phyloP scores from a whole-genome alignment of 2,797 vertebrate genomes.

The Euphonia xanthogaster region DNA sequence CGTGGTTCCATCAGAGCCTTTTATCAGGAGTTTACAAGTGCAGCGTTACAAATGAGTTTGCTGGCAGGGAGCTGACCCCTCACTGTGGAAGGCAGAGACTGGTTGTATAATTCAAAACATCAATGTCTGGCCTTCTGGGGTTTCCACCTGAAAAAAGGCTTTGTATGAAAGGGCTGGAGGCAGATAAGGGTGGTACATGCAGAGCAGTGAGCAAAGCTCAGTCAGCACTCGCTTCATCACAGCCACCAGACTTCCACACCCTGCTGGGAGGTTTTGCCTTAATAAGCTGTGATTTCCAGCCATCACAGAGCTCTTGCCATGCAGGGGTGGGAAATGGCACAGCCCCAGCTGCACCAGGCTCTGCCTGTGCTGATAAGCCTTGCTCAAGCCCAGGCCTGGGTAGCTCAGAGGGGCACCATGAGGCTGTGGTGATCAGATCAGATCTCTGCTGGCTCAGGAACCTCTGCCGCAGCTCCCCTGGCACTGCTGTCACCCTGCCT shows the following conservation, averaged over 20 bases:
- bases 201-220: neutral
- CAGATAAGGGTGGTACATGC: neutral
- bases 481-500: neutral
- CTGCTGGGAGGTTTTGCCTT: neutral
- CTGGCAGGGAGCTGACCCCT: slow-evolving; percentile 45
- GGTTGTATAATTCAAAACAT: slow-evolving; percentile 27
- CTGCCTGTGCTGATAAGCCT: neutral
- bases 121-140: neutral
- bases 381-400: neutral
- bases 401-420: fast-evolving
- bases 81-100: neutral
- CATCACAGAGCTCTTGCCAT: neutral
- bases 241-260: neutral
- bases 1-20: neutral
- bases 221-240: neutral
- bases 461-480: neutral
- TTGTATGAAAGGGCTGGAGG: neutral
- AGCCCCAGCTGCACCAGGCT: neutral
- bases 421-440: neutral
- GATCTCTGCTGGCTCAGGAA: neutral
- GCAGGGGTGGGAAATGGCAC: neutral
- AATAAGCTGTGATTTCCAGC: neutral
- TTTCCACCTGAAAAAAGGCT: neutral
- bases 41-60: slow-evolving; percentile 48
- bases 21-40: slow-evolving; percentile 43